Evolutionary conservation across 2,797 vertebrate species (phyloP).

Genomic region (Sarcophilus harrisii): DNA sequence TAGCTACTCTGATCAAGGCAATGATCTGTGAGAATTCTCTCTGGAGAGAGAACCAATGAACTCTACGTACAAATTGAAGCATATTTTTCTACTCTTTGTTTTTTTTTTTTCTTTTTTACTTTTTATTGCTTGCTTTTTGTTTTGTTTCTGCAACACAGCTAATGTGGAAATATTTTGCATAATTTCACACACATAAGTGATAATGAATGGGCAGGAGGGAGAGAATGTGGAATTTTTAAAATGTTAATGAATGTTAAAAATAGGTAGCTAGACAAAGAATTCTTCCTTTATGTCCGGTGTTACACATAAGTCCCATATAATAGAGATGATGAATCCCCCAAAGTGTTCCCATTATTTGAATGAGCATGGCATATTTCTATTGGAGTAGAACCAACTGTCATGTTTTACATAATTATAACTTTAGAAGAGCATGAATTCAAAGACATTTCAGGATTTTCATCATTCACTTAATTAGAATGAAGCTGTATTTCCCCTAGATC

Average conservation of each 20-base stretch:
- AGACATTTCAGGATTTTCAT: neutral
- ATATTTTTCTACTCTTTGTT: neutral
- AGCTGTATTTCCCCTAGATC: neutral
- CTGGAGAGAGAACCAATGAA: neutral
- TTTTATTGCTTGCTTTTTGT: neutral
- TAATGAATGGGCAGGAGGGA: neutral
- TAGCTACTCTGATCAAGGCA: neutral
- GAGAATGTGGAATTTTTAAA: neutral
- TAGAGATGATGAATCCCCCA: neutral
- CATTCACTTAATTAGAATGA: neutral
- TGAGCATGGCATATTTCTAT: neutral
- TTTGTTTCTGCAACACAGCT: neutral
- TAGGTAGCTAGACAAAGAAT: neutral
- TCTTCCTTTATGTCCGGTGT: neutral
- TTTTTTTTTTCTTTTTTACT: neutral
- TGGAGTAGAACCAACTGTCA: neutral
- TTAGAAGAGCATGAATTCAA: neutral
- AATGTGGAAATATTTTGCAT: neutral
- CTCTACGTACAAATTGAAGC: neutral
- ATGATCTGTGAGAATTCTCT: neutral
- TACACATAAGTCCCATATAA: neutral
- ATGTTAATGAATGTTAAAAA: neutral
- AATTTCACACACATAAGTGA: neutral
- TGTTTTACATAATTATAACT: neutral
- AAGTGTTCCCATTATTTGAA: neutral